These are phyloP conservation scores for Ephydatia muelleri DNA, from an alignment of 37 sponge, comb jelly and placozoan species.

Conservation along the genomic window DNA sequence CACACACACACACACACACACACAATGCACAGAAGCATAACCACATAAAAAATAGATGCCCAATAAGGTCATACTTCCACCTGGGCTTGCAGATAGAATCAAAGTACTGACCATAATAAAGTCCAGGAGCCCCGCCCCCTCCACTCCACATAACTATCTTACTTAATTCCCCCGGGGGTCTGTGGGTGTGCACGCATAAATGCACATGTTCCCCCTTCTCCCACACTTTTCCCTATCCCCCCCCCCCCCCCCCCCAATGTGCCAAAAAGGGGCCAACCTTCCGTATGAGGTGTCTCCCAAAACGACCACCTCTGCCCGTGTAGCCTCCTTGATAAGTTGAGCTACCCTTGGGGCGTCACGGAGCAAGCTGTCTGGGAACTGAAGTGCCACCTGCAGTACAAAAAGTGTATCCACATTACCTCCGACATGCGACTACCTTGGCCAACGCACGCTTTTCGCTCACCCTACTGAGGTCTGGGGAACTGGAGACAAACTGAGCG, in stretches of 20 bases:
- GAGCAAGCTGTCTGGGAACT: constrained; percentile 89
- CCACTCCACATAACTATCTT: too few relatives aligned
- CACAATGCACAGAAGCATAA: too few relatives aligned
- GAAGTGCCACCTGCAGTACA: constrained; percentile 78
- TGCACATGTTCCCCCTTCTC: neutral
- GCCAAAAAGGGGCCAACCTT: constrained; percentile 31
- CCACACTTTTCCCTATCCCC: neutral
- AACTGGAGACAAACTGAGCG: constrained; percentile 21
- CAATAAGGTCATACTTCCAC: too few relatives aligned
- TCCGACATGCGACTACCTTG: too few relatives aligned
- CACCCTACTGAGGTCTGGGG: constrained; percentile 30
- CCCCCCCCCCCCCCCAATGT: neutral
- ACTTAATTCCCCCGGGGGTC: too few relatives aligned
- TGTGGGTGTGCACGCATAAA: neutral
- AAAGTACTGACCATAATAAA: too few relatives aligned
- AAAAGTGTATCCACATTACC: too few relatives aligned
- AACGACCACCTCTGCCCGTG: constrained; percentile 28
- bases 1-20: too few relatives aligned
- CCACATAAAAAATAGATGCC: too few relatives aligned
- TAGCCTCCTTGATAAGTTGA: constrained; percentile 6
- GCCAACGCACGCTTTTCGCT: neutral
- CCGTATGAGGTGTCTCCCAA: constrained; percentile 89
- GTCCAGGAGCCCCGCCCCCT: too few relatives aligned
- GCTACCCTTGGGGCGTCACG: constrained; percentile 61
- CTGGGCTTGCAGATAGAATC: too few relatives aligned